A percentile compares a stretch with the other conserved stretches of the same genome.
phyloP scores from a whole-genome alignment of 2,113 vertebrate genomes.

The Dromas ardeola region DNA sequence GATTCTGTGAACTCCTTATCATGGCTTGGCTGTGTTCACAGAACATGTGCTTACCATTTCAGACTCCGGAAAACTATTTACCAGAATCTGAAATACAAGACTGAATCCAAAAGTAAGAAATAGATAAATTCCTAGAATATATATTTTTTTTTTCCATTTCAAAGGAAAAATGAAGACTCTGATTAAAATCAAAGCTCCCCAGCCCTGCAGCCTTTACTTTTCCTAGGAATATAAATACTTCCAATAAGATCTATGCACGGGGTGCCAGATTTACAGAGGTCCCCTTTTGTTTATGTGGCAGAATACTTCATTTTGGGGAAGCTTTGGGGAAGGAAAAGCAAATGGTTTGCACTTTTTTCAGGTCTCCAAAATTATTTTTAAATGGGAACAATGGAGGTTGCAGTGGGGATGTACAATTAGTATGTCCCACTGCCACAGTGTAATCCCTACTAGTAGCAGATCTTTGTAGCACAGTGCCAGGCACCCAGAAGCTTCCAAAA shows the following conservation, averaged over 20 bases:
- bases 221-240: slow-evolving; percentile 26
- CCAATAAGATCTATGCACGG: neutral
- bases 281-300: neutral
- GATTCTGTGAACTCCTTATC: slow-evolving; percentile 47
- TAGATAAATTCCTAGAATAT: slow-evolving; percentile 24
- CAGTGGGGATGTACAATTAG: neutral
- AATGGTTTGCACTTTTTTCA: neutral
- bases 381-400: neutral
- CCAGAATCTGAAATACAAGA: slow-evolving; percentile 24
- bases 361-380: neutral
- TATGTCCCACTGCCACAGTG: neutral
- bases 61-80: slow-evolving; percentile 25
- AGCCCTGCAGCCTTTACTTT: neutral
- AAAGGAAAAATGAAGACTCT: slow-evolving; percentile 17
- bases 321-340: neutral
- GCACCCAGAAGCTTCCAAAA: neutral
- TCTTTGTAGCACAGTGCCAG: neutral
- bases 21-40: slow-evolving; percentile 36
- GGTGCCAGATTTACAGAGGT: slow-evolving; percentile 7
- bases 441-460: neutral
- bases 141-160: neutral
- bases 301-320: neutral
- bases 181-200: slow-evolving; percentile 2
- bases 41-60: slow-evolving; percentile 62
- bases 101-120: slow-evolving; percentile 26